Conservation (phyloP, 2,888 invertebrate genomes). For the Calliopum simillimum region DNA sequence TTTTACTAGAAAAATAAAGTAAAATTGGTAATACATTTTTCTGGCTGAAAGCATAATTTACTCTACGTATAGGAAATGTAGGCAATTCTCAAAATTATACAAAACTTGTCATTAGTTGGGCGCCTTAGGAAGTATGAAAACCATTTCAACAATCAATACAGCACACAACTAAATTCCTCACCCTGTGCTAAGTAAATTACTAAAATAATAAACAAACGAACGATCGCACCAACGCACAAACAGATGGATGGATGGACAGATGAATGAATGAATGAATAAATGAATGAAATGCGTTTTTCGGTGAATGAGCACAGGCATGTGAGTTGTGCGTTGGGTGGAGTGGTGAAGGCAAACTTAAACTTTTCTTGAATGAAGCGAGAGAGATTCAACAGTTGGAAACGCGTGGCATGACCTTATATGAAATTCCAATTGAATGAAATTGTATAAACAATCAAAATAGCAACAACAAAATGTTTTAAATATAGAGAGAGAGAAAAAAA, state of each 20-base stretch:
- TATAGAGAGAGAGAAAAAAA: background rate
- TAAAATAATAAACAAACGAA: constrained; percentile 1
- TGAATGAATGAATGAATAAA: constrained; percentile 21
- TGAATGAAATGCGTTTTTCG: constrained; percentile 19
- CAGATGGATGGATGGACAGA: constrained; percentile 42
- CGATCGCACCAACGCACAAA: constrained; percentile 18
- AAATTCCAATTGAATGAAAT: constrained; percentile 40
- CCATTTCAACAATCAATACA: too few species aligned
- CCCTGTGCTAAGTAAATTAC: background rate
- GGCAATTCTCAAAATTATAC: too few species aligned
- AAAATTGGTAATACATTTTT: too few species aligned
- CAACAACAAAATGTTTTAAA: background rate
- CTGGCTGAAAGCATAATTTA: too few species aligned
- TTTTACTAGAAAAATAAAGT: too few species aligned
- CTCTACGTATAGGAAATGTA: too few species aligned
- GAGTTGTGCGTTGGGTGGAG: background rate
- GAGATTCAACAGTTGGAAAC: constrained; percentile 16
- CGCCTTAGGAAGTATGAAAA: too few species aligned
- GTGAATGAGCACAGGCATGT: constrained; percentile 28
- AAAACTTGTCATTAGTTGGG: too few species aligned
- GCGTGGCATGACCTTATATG: constrained; percentile 17
- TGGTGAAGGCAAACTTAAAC: background rate
- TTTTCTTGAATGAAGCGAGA: background rate
- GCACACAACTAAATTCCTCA: too few species aligned
- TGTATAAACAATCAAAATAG: constrained; percentile 6